A percentile compares a stretch with the other conserved stretches of the same genome.
These are phyloP conservation scores for Actenoides lindsayi DNA, from an alignment of 2,113 vertebrate species.

Conservation along the genomic window DNA sequence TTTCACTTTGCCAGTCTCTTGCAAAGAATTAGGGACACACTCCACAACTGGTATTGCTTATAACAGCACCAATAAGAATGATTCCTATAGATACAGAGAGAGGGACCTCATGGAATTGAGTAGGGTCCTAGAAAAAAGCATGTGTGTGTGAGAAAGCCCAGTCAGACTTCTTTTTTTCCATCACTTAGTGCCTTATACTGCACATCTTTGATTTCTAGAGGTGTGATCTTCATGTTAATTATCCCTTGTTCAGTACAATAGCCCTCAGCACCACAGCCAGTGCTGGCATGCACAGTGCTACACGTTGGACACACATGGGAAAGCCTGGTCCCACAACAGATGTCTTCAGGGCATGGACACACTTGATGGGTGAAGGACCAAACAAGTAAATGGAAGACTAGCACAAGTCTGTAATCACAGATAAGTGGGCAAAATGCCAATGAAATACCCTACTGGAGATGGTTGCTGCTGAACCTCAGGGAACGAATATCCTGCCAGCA, in stretches of 20 bases:
- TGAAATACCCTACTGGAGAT: not conserved
- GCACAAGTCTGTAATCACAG: not conserved
- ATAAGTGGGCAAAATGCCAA: slow-evolving; percentile 12
- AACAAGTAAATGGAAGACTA: not conserved
- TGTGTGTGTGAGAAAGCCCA: not conserved
- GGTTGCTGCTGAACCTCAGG: not conserved
- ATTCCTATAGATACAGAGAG: not conserved
- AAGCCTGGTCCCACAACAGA: not conserved
- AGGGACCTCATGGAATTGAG: not conserved
- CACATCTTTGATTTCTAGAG: not conserved
- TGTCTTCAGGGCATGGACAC: not conserved
- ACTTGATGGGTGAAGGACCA: not conserved
- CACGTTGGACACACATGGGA: not conserved
- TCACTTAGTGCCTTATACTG: not conserved
- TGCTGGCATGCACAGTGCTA: not conserved
- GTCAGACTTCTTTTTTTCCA: not conserved
- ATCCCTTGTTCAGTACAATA: not conserved
- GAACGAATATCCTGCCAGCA: not conserved
- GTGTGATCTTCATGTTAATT: not conserved
- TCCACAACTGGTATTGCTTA: not conserved
- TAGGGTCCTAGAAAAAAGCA: not conserved
- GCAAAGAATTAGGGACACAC: not conserved
- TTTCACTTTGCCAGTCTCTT: not conserved
- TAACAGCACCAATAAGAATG: not conserved
- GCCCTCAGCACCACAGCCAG: not conserved